These are phyloP conservation scores for Eupeodes corollae DNA, from an alignment of 1,140 invertebrate genomes.

Conservation along the genomic window DNA sequence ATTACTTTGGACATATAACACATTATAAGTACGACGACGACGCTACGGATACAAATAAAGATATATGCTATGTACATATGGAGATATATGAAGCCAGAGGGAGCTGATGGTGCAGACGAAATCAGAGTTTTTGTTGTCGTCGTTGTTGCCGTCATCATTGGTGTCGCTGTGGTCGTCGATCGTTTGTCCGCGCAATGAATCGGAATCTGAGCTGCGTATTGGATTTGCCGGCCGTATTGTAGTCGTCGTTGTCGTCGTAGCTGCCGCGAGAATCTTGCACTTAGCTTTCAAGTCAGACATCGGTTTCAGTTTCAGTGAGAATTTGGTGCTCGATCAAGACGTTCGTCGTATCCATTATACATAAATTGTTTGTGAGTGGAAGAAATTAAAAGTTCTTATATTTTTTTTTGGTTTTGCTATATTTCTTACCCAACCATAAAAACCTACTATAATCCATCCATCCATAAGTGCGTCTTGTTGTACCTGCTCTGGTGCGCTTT, in stretches of 20 bases:
- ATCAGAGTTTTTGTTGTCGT: background rate
- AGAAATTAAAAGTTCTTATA: no score
- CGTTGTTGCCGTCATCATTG: background rate
- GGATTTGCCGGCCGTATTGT: background rate
- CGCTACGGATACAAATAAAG: no score
- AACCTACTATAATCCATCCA: no score
- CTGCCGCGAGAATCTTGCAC: background rate
- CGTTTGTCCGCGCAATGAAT: background rate
- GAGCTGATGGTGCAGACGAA: no score
- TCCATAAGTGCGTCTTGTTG: no score
- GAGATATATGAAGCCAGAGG: background rate
- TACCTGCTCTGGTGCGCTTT: no score
- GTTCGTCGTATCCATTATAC: slow-evolving; percentile 11
- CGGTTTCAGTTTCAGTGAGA: slow-evolving; percentile 34
- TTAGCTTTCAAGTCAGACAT: slow-evolving; percentile 7
- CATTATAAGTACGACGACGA: no score
- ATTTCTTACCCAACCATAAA: no score
- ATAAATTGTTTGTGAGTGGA: no score
- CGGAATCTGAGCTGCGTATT: background rate
- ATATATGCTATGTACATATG: no score
- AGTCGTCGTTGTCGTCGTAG: slow-evolving; percentile 12
- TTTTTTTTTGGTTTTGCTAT: no score
- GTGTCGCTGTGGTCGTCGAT: background rate
- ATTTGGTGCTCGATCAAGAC: slow-evolving; percentile 38
- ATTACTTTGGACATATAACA: no score